Conservation (phyloP, 1,140 invertebrate genomes). For the Teleopsis dalmanni region DNA sequence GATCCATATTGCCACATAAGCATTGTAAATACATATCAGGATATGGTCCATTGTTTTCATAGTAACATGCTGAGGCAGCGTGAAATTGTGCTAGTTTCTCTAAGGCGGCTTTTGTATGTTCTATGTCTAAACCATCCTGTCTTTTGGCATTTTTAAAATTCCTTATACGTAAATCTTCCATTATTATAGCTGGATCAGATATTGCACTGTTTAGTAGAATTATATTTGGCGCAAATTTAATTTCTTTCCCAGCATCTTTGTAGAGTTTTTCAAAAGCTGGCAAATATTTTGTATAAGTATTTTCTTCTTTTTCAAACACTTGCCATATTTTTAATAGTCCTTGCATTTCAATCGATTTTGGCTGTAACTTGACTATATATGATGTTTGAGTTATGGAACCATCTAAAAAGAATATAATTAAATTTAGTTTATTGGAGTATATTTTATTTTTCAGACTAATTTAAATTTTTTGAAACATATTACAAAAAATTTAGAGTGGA, state of each 20-base stretch:
- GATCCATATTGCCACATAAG: neutral
- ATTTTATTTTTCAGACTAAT: no score
- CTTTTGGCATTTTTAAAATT: slow-evolving; percentile 51
- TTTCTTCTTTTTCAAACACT: slow-evolving; percentile 29
- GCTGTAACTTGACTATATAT: slow-evolving; percentile 23
- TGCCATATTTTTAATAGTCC: slow-evolving; percentile 24
- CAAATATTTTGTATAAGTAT: slow-evolving; percentile 21
- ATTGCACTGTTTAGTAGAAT: slow-evolving; percentile 12
- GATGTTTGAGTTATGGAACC: slow-evolving; percentile 12
- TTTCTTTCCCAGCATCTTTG: slow-evolving; percentile 24
- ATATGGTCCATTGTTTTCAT: slow-evolving; percentile 18
- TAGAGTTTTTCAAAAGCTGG: slow-evolving; percentile 30
- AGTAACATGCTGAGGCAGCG: slow-evolving; percentile 45
- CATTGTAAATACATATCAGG: neutral
- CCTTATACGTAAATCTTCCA: slow-evolving; percentile 48
- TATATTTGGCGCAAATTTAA: slow-evolving; percentile 23
- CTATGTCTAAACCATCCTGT: slow-evolving; percentile 47
- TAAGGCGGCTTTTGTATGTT: slow-evolving; percentile 47
- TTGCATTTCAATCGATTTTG: slow-evolving; percentile 10
- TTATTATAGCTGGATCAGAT: slow-evolving; percentile 33
- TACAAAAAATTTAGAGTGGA: no score
- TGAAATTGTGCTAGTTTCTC: slow-evolving; percentile 51
- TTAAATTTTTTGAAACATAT: no score
- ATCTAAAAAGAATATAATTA: no score
- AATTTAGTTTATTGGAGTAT: no score